Evolutionary conservation across 2,888 invertebrate genomes (phyloP), one percentile per base, ranked within the genome.

Genomic region (Megamerina dolium): DNA sequence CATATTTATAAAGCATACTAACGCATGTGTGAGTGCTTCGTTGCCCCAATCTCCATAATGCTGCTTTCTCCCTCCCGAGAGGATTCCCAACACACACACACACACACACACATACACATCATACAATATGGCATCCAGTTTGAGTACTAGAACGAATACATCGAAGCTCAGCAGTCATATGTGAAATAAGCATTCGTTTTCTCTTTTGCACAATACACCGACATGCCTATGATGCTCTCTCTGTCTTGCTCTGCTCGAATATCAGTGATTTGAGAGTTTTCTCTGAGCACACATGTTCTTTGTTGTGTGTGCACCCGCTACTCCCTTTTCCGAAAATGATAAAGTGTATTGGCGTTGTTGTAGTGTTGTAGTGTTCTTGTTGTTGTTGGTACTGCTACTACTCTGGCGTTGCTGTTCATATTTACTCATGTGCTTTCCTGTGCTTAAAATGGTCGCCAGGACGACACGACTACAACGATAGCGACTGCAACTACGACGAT

Each of bases 371-470:
- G 26, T 2, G 26, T 12, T 12, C 12, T 10, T 26, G 26, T 26
- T 9, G 9, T 9, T 26, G 2, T 26, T 9, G 10, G 26, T 26
- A 12, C 2, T 12, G 26, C 2, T 12, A 9, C 26, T 12, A 26
- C 26, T 10, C 12, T 26, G 26, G 31, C 13, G 31, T 31, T 5
- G 27, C 27, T 27, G 27, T 13, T 27, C 27, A 27, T 13, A n/a
- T 13, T 27, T 13, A n/a, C 31, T 31, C 31, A 16, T 16, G 31
- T 31, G 14, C 16, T 62, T 59, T 62, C 60, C 61, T 56, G 52
- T 54, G 61, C 58, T 64, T 62, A 56, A 60, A 63, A 64, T 63
- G 65, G 62, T 62, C 59, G 64, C 61, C 63, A 53, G 57, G 62
- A 62, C 48, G 45, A n/a, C n/a, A n/a, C n/a, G n/a, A n/a, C n/a